These are phyloP conservation scores for Lamproptera curius DNA, from an alignment of 2,888 invertebrate genomes.

Conservation along the genomic window DNA sequence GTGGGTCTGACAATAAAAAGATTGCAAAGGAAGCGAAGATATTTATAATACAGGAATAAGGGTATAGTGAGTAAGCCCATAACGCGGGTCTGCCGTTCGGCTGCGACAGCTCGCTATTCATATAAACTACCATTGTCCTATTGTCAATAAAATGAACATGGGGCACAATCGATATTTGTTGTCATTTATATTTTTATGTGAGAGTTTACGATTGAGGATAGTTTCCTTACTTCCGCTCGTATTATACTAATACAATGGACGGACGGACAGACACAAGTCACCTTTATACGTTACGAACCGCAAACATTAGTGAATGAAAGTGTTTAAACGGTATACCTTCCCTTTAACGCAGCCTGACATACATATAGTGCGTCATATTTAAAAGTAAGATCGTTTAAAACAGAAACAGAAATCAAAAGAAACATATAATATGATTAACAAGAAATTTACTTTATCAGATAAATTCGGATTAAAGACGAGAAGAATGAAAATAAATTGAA, in stretches of 20 bases:
- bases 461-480: too few species aligned
- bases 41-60: slow-evolving; percentile 32
- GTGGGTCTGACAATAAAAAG: slow-evolving; percentile 32
- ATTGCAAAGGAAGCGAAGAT: slow-evolving; percentile 39
- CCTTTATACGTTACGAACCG: slow-evolving; percentile 47
- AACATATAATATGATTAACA: too few species aligned
- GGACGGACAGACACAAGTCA: slow-evolving; percentile 38
- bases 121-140: slow-evolving; percentile 38
- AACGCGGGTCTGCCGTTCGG: slow-evolving; percentile 35
- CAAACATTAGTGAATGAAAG: slow-evolving; percentile 37
- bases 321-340: not conserved
- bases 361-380: too few species aligned
- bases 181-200: slow-evolving; percentile 59
- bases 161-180: slow-evolving; percentile 61
- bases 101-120: slow-evolving; percentile 36
- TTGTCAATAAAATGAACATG: slow-evolving; percentile 45
- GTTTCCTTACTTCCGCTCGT: slow-evolving; percentile 57
- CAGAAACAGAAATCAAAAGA: too few species aligned
- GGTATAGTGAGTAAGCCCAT: slow-evolving; percentile 33
- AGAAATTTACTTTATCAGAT: too few species aligned
- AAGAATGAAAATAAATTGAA: not conserved
- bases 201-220: slow-evolving; percentile 43
- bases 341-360: not conserved
- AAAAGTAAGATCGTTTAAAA: too few species aligned
- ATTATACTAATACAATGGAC: slow-evolving; percentile 44